Evolutionary conservation across 2,888 invertebrate species (phyloP), one percentile per base, ranked within the genome.

Genomic region (Mycalesis mineus): DNA sequence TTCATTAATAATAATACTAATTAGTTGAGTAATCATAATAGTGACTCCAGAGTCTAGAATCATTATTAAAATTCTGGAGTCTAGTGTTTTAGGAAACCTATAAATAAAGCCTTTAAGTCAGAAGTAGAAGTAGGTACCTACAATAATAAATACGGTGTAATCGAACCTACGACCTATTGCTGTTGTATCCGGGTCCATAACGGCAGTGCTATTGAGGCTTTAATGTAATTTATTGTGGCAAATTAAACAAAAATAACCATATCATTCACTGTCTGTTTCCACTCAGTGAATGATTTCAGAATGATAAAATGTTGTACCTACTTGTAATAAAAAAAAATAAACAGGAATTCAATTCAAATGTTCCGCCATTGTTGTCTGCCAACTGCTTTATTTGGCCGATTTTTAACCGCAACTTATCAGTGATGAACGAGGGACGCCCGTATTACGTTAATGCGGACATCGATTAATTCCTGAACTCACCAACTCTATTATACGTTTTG

Each of bases 341-440:
- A 66, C 55, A 68, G 74, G 70, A 72, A 83, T 85, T 83, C 82
- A 81, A 88, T 87, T 85, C 84, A 84, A 86, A 84, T 82, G 73
- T 33, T 33, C 69, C 74, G 71, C 79, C 78, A 88, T 87, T 88
- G 88, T 88, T 87, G 88, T 88, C 88, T 88, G 83, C 75, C 73
- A 68, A 70, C 67, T 65, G 64, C 67, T 77, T 76, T 77, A 71
- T 80, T 82, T 78, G 68, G 63, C 68, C 74, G 70, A 71, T 80
- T 80, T 85, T 82, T 75, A 73, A 70, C 69, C 66, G 69, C 69
- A 68, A 72, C 71, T 77, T 78, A 78, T 79, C 75, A 72, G 71
- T 78, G 82, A 80, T 78, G 76, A 75, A 82, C 75, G 82, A 72
- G 69, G 64, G 44, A 63, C 61, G 57, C 53, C 61, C 60, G 63